Base-by-base conservation (phyloP, 35 echinoderm and acorn worm species). In the Apostichopus parvimensis region DNA sequence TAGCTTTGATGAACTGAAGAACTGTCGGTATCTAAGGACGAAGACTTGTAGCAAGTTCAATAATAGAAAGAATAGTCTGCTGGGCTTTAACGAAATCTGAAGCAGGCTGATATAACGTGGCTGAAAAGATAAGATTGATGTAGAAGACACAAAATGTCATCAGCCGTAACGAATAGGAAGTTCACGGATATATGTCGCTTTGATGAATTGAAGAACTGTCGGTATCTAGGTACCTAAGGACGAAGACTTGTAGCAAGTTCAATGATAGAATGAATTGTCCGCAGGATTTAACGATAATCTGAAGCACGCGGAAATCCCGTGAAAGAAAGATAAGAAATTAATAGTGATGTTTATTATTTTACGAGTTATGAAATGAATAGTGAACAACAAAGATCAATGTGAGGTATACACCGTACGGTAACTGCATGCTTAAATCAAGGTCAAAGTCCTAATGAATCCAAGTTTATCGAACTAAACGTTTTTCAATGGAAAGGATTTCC, bases 21-120 rank as follows among this genome's bases (percentile, higher is more conserved):
- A 90, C 52, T 90, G 88, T 78, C 64, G 88, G 9, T 90, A 90
- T 23, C 71, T 90, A n/a, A 75, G 88, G 56, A 78, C 53, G 14
- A 75, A 34, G 5, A 10, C 9, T 73, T 17, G 70, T 14, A 60
- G 57, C 8, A 54, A 54, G 6, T 57, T 45, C 9, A 34, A 90
- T 13, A 45, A 68, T 22, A 73, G 88, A 78, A 90, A 68, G 68
- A 90, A 56, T 56, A 90, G 88, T 61, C 18, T 90, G 88, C 53
- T 90, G 24, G 88, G 88, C 10, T 90, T 90, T 23, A 90, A 90
- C 68, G 88, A 90, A 15, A 90, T 90, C 73, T 90, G 73, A 90
- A 45, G 34, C 34, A 45, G 2, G 34, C 34, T 45, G 2, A 45
- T 45, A 45, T 45, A 0, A 45, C 34, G 3, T 45, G 34, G 34